phyloP scores from a whole-genome alignment of 2,888 invertebrate species.

The Scaptomyza reducta region DNA sequence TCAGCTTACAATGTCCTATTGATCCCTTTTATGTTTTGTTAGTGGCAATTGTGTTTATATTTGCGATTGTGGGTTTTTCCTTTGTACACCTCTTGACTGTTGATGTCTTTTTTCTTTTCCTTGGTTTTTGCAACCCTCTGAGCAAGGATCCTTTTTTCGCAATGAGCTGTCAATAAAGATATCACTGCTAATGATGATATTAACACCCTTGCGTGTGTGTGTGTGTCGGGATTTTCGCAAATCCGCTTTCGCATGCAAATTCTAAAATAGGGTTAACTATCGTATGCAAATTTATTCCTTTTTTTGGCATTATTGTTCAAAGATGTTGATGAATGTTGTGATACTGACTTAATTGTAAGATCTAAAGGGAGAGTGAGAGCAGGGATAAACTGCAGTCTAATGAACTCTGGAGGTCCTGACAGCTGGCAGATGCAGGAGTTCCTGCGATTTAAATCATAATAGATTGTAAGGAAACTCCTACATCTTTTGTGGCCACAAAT shows the following conservation, averaged over 20 bases:
- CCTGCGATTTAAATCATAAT: constrained; percentile 45
- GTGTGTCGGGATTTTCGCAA: constrained; percentile 16
- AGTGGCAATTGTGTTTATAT: constrained; percentile 60
- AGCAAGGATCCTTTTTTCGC: constrained; percentile 27
- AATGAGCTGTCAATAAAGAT: constrained; percentile 15
- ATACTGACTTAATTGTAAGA: constrained; percentile 49
- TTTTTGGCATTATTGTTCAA: constrained; percentile 50
- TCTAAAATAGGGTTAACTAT: constrained; percentile 8
- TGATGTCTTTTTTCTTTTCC: constrained; percentile 27
- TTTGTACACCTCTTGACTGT: constrained; percentile 65
- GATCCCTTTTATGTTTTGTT: constrained; percentile 1
- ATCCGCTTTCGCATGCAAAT: constrained; percentile 49
- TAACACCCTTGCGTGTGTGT: constrained; percentile 59
- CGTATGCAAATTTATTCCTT: constrained; percentile 41
- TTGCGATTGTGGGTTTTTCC: constrained; percentile 61
- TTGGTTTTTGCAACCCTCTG: constrained; percentile 23
- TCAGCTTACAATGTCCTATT: constrained; percentile 15
- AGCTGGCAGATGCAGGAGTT: constrained; percentile 42
- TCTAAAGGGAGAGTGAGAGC: neutral
- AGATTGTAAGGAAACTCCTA: constrained; percentile 20
- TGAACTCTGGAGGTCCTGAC: constrained; percentile 10
- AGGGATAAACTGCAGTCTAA: constrained; percentile 26
- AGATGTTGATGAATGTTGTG: constrained; percentile 45
- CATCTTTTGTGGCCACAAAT: constrained; percentile 65
- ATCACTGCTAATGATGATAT: constrained; percentile 63